Evolutionary conservation across 2,888 invertebrate species (phyloP).

Genomic region (Scaptomyza cyrtandrae): DNA sequence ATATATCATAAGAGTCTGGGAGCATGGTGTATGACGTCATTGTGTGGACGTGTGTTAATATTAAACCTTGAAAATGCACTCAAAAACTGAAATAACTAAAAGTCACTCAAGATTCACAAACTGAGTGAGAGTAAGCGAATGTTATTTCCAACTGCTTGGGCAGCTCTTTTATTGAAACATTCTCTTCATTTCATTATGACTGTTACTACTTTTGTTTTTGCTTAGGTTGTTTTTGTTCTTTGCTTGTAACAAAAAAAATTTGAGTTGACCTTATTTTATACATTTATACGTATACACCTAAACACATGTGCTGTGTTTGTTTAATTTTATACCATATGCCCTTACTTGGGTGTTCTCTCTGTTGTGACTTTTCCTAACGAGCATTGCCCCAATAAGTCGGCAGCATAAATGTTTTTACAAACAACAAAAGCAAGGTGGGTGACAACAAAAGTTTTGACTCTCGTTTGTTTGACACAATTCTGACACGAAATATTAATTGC

Average conservation of each 20-base stretch:
- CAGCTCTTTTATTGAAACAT: slow-evolving; percentile 50
- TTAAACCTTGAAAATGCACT: slow-evolving; percentile 57
- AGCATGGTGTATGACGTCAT: slow-evolving; percentile 65
- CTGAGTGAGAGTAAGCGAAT: slow-evolving; percentile 4
- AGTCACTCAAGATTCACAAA: slow-evolving; percentile 38
- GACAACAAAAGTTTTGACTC: slow-evolving; percentile 16
- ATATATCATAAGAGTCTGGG: slow-evolving; percentile 48
- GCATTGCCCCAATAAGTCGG: slow-evolving; percentile 54
- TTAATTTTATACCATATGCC: slow-evolving; percentile 35
- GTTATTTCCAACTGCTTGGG: slow-evolving; percentile 11
- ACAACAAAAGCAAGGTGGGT: slow-evolving; percentile 8
- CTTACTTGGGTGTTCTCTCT: slow-evolving; percentile 38
- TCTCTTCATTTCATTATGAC: slow-evolving; percentile 43
- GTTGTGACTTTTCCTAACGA: slow-evolving; percentile 43
- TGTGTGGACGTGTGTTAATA: slow-evolving; percentile 29
- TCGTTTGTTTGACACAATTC: slow-evolving; percentile 34
- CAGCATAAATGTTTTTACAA: slow-evolving; percentile 41
- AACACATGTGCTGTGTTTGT: slow-evolving; percentile 18
- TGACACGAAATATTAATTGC: slow-evolving; percentile 20
- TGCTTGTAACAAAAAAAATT: slow-evolving; percentile 76
- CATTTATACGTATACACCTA: not conserved
- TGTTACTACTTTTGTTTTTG: slow-evolving; percentile 15
- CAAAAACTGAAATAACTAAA: slow-evolving; percentile 11
- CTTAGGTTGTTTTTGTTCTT: slow-evolving; percentile 72
- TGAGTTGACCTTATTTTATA: slow-evolving; percentile 79